A percentile compares a stretch with the other conserved stretches of the same genome.
These are phyloP conservation scores for Notarius quadriscutis DNA, from an alignment of 2,113 vertebrate species.

Conservation along the genomic window DNA sequence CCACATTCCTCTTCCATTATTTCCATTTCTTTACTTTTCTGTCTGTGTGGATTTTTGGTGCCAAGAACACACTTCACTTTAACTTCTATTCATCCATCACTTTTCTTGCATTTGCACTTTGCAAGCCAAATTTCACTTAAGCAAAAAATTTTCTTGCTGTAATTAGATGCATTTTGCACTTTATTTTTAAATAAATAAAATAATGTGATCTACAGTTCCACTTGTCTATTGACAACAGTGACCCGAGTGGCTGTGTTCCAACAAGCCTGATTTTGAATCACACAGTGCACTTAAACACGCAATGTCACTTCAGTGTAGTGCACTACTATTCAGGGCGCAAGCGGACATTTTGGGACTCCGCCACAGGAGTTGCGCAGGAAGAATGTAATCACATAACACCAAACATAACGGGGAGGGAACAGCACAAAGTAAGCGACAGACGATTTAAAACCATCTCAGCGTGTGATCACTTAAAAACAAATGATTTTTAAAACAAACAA, in stretches of 20 bases:
- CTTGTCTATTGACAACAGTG: not conserved
- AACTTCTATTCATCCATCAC: too few species aligned
- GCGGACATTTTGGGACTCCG: not conserved
- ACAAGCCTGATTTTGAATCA: not conserved
- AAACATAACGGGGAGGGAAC: not conserved
- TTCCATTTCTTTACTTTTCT: too few species aligned
- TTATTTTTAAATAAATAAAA: not conserved
- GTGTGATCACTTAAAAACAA: not conserved
- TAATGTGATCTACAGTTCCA: not conserved
- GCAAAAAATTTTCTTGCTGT: too few species aligned
- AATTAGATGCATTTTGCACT: too few species aligned
- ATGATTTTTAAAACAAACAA: too few species aligned
- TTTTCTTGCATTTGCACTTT: too few species aligned
- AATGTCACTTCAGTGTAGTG: not conserved
- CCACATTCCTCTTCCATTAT: too few species aligned
- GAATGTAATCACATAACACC: not conserved
- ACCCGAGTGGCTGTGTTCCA: not conserved
- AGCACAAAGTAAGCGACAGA: too few species aligned
- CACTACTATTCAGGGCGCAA: not conserved
- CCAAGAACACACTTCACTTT: too few species aligned
- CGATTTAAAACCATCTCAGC: too few species aligned
- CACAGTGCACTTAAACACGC: not conserved
- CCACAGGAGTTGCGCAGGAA: not conserved
- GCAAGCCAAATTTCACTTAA: too few species aligned
- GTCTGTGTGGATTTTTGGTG: too few species aligned